A percentile compares a stretch with the other conserved stretches of the same genome.
phyloP scores from a whole-genome alignment of 2,888 invertebrate species.

The Andrena camellia region DNA sequence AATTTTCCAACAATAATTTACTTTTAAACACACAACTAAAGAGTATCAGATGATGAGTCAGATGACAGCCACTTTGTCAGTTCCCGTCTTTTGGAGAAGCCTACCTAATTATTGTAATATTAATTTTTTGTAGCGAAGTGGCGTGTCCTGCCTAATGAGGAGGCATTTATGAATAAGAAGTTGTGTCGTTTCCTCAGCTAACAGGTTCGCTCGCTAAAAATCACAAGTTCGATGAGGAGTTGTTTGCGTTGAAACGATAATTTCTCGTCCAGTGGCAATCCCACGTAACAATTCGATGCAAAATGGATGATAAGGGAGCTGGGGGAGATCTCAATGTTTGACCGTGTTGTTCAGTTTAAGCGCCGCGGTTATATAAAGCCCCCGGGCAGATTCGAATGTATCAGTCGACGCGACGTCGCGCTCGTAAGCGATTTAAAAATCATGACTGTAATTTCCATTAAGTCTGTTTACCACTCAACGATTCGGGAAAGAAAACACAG shows the following conservation, averaged over 20 bases:
- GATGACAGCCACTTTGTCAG: too few species aligned
- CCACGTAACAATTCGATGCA: constrained; percentile 48
- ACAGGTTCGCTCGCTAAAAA: constrained; percentile 10
- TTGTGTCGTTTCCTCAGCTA: too few species aligned
- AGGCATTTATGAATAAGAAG: too few species aligned
- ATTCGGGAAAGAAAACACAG: not conserved
- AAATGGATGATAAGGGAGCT: constrained; percentile 39
- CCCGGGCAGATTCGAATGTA: constrained; percentile 22
- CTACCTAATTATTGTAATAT: too few species aligned
- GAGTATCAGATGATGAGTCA: too few species aligned
- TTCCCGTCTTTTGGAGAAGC: too few species aligned
- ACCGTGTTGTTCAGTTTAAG: not conserved
- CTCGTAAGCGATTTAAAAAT: constrained; percentile 2
- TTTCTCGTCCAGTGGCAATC: constrained; percentile 32
- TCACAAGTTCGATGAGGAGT: constrained; percentile 31
- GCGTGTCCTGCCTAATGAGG: too few species aligned
- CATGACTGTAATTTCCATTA: constrained; percentile 4
- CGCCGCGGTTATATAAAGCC: constrained; percentile 36
- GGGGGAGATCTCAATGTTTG: not conserved
- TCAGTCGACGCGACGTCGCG: not conserved
- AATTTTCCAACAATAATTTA: too few species aligned
- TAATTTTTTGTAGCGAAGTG: too few species aligned
- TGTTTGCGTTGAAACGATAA: constrained; percentile 49
- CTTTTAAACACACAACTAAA: too few species aligned
- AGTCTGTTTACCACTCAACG: not conserved